phyloP scores from a whole-genome alignment of 2,797 vertebrate species.

The Sitta carolinensis region DNA sequence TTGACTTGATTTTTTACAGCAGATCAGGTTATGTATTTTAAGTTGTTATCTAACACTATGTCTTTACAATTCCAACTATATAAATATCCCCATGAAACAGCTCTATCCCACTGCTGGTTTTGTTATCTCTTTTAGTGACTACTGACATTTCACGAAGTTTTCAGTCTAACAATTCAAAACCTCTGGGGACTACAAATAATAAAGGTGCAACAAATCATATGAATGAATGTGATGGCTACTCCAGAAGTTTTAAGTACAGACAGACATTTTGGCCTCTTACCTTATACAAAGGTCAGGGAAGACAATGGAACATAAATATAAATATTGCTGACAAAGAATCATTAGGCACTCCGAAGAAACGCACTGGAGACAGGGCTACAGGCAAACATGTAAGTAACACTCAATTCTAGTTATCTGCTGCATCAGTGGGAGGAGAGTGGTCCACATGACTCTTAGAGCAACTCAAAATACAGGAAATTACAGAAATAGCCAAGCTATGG shows the following conservation, averaged over 20 bases:
- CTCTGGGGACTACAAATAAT: neutral
- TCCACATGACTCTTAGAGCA: neutral
- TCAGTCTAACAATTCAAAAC: neutral
- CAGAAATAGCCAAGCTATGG: neutral
- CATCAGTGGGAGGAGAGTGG: neutral
- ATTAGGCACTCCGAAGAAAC: neutral
- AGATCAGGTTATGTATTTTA: neutral
- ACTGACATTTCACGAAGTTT: neutral
- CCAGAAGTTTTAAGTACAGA: neutral
- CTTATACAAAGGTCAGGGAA: neutral
- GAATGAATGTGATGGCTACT: neutral
- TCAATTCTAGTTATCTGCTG: neutral
- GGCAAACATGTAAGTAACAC: neutral
- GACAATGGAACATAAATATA: neutral
- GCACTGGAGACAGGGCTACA: fast-evolving
- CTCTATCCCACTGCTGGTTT: neutral
- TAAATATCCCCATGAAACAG: neutral
- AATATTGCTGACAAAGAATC: neutral
- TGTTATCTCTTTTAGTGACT: neutral
- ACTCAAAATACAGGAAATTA: neutral
- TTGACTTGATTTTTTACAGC: neutral
- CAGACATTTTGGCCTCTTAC: neutral
- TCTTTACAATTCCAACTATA: neutral
- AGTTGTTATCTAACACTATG: neutral
- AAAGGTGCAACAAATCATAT: neutral